Base-by-base conservation (phyloP, 2,888 invertebrate genomes). In the Caenorhabditis sp. region DNA sequence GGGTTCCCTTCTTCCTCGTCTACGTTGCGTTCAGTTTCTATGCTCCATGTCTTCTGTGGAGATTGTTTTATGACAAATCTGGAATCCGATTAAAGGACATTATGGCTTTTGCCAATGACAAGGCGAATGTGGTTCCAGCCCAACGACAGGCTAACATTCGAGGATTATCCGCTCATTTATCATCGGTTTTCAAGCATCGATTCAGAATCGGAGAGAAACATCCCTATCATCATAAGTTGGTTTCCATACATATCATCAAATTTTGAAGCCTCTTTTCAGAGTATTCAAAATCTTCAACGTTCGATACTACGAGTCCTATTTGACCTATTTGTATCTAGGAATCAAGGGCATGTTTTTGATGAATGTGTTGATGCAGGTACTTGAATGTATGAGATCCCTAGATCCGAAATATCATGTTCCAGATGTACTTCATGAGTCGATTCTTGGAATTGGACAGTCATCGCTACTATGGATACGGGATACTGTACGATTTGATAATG, bases 21-120 rank as follows among this genome's bases (percentile, higher is more conserved):
- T 84, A 89, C 66, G 91, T 92, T 82, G 93, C 93, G 3, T 87
- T 93, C 68, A 86, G 90, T 77, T 93, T 92, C 88, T 92, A 91
- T 75, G 82, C 92, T 14, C 93, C 93, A 5, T 92, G 92, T 74
- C 81, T 92, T 1, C 77, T 92, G n/a, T 92, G 92, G 92, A 79
- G 92, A 41, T 49, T 90, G 16, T 82, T 90, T 54, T 90, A 90
- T 73, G 91, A 90, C 81, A 90, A 88, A 79, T 90, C 90, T n/a
- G 90, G 92, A n/a, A 90, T 92, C 47, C 89, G 91, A 1, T 73
- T 92, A 44, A 90, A 90, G 80, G 92, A 92, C 72, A 90, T 92
- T 31, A 89, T 92, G 85, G 77, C 84, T 8, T 91, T 92, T 63
- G 91, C 92, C 22, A 91, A 88, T 58, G 91, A 92, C 73, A 89